Evolutionary conservation across 2,113 vertebrate species (phyloP).

Genomic region (Vireo altiloquus): DNA sequence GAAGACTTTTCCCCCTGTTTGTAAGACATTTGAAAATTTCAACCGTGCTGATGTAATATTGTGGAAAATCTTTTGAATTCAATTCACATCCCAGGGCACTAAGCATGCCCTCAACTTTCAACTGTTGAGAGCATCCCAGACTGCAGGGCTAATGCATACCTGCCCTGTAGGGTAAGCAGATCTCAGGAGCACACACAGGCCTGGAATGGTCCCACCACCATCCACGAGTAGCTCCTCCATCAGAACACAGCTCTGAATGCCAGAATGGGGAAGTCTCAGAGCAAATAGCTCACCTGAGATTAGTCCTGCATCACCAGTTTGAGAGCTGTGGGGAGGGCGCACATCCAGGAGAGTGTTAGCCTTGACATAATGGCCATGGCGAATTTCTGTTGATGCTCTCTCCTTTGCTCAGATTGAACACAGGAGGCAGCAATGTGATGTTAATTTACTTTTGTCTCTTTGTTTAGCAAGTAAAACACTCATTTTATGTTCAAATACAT

Average conservation of each 20-base stretch:
- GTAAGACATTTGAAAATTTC: neutral
- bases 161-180: neutral
- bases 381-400: neutral
- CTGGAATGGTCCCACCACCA: neutral
- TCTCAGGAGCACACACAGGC: neutral
- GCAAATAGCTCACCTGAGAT: neutral
- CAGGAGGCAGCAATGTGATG: neutral
- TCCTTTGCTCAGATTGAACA: neutral
- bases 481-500: neutral
- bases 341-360: neutral
- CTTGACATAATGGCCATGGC: accelerated
- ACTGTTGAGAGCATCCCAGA: neutral
- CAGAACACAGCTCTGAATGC: neutral
- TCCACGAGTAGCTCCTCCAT: accelerated
- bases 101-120: neutral
- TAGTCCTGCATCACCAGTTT: neutral
- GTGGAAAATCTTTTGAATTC: neutral
- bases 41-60: neutral
- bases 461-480: neutral
- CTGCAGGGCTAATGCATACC: neutral
- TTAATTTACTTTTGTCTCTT: constrained; percentile 12
- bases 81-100: neutral
- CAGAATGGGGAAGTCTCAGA: neutral
- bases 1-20: neutral
- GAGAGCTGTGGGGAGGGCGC: neutral